phyloP scores from a whole-genome alignment of 2,888 invertebrate species.

The Watsonalla cultraria region DNA sequence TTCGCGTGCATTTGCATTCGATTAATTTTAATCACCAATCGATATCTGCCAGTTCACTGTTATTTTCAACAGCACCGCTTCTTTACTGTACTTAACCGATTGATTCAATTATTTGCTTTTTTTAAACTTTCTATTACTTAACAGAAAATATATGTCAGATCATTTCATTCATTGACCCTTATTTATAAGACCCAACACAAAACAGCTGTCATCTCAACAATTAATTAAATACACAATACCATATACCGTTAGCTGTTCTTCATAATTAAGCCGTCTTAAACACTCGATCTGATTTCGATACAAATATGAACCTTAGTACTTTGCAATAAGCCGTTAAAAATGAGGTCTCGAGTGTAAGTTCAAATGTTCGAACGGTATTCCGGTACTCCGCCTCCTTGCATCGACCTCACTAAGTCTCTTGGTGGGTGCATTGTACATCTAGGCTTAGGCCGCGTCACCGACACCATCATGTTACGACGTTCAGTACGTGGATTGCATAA shows the following conservation, averaged over 20 bases:
- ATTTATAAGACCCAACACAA: constrained; percentile 7
- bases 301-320: constrained; percentile 3
- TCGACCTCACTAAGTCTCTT: constrained; percentile 22
- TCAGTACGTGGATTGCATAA: no score
- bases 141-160: neutral
- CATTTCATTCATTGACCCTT: constrained; percentile 14
- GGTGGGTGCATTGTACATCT: neutral
- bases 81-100: neutral
- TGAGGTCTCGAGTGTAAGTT: constrained; percentile 12
- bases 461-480: no score
- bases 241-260: constrained; percentile 31
- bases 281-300: neutral
- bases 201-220: constrained; percentile 28
- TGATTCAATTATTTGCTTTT: no score
- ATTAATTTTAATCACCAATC: neutral
- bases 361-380: constrained; percentile 24
- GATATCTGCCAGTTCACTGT: neutral
- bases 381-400: constrained; percentile 35
- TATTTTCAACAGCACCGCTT: neutral
- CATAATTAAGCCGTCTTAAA: constrained; percentile 24
- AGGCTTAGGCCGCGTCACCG: no score
- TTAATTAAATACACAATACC: constrained; percentile 32
- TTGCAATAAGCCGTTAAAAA: constrained; percentile 4
- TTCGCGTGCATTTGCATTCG: constrained; percentile 42
- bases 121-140: neutral